Evolutionary conservation across 2,888 invertebrate species (phyloP).

Genomic region (Amphipyra berbera): DNA sequence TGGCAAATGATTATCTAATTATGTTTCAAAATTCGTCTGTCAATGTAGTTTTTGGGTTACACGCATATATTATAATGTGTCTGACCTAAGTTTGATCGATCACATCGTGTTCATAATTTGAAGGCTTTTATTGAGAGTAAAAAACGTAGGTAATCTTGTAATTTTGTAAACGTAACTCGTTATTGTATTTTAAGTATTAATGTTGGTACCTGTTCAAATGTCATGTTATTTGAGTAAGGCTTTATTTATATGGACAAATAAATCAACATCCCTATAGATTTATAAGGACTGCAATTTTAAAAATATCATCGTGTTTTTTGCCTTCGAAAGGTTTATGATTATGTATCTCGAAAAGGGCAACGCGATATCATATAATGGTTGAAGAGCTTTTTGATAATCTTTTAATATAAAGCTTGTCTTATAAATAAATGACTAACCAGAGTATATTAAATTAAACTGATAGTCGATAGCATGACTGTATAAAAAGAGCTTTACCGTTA

Average conservation of each 20-base stretch:
- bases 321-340: slow-evolving; percentile 21
- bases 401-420: slow-evolving; percentile 8
- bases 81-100: slow-evolving; percentile 53
- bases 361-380: slow-evolving; percentile 15
- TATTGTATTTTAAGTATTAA: slow-evolving; percentile 16
- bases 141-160: slow-evolving; percentile 23
- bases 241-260: slow-evolving; percentile 7
- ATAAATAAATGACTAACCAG: slow-evolving; percentile 13
- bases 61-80: slow-evolving; percentile 6
- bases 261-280: slow-evolving; percentile 3
- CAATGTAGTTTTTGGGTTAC: slow-evolving; percentile 20
- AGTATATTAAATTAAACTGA: slow-evolving; percentile 21
- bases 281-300: slow-evolving; percentile 1
- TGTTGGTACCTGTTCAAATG: slow-evolving; percentile 23
- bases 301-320: slow-evolving; percentile 4
- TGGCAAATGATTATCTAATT: slow-evolving; percentile 9
- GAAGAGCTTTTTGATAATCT: slow-evolving; percentile 12
- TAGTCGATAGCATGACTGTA: slow-evolving; percentile 25
- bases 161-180: slow-evolving; percentile 24
- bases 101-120: slow-evolving; percentile 34
- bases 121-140: slow-evolving; percentile 28
- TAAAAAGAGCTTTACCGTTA: slow-evolving; percentile 62
- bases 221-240: slow-evolving; percentile 8
- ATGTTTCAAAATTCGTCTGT: slow-evolving; percentile 18
- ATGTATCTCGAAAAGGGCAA: slow-evolving; percentile 23